Evolutionary conservation across 2,113 vertebrate genomes (phyloP).

Genomic region (Pelvicachromis taeniatus): DNA sequence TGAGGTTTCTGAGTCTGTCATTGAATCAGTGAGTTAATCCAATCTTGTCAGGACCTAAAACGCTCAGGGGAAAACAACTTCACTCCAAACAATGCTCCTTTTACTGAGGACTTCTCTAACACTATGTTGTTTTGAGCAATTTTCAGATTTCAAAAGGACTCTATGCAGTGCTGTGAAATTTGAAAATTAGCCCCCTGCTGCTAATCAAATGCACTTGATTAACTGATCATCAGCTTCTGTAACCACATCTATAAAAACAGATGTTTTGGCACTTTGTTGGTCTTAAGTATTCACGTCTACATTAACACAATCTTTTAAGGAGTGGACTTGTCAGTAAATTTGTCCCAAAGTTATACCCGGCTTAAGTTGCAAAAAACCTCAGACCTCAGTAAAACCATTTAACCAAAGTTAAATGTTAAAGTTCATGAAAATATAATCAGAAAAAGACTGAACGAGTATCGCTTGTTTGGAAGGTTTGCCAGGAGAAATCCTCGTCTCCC

Average conservation of each 20-base stretch:
- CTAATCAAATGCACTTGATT: not conserved
- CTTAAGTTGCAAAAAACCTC: not conserved
- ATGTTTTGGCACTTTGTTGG: not conserved
- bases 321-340: not conserved
- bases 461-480: rapidly evolving
- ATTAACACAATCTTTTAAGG: not conserved
- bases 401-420: not conserved
- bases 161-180: not conserved
- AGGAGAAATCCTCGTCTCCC: not conserved
- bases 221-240: not conserved
- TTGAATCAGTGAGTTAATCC: not conserved
- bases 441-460: rapidly evolving
- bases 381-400: not conserved
- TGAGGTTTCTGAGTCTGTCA: not conserved
- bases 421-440: not conserved
- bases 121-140: not conserved
- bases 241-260: not conserved
- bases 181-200: not conserved
- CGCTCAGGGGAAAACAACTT: not conserved
- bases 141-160: not conserved
- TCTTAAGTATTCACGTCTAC: not conserved
- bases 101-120: not conserved
- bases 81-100: not conserved
- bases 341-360: not conserved
- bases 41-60: not conserved